phyloP scores from a whole-genome alignment of 2,113 vertebrate genomes.

The Euleptes europaea region DNA sequence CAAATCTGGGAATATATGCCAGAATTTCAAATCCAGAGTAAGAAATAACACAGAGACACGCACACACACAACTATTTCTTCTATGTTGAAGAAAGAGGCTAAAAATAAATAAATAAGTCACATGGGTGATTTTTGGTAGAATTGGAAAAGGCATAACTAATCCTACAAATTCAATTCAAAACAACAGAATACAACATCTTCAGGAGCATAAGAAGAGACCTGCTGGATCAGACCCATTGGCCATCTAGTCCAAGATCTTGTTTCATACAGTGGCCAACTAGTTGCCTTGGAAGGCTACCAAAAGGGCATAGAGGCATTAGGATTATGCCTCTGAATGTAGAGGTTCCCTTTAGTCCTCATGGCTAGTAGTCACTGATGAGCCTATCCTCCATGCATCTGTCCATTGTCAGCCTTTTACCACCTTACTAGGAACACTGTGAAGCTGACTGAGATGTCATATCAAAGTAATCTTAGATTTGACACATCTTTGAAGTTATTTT shows the following conservation, averaged over 20 bases:
- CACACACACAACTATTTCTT: not conserved
- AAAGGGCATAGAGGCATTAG: no score
- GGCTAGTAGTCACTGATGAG: no score
- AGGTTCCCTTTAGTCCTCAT: no score
- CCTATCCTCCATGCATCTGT: no score
- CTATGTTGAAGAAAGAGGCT: not conserved
- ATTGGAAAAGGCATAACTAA: not conserved
- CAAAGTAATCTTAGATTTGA: not conserved
- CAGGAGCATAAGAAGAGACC: not conserved
- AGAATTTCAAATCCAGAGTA: not conserved
- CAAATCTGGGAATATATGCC: not conserved
- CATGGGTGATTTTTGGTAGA: not conserved
- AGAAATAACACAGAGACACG: not conserved
- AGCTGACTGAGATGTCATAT: not conserved
- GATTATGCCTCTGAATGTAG: no score
- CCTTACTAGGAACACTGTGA: not conserved
- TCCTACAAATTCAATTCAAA: not conserved
- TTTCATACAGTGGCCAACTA: no score
- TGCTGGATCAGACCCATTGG: no score
- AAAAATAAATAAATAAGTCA: not conserved
- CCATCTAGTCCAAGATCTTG: no score
- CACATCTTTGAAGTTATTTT: not conserved
- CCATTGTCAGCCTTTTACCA: not conserved
- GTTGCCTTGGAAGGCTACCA: no score
- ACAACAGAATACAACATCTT: not conserved